Conservation (phyloP, 2,888 invertebrate species). For the Mystacides longicornis region DNA sequence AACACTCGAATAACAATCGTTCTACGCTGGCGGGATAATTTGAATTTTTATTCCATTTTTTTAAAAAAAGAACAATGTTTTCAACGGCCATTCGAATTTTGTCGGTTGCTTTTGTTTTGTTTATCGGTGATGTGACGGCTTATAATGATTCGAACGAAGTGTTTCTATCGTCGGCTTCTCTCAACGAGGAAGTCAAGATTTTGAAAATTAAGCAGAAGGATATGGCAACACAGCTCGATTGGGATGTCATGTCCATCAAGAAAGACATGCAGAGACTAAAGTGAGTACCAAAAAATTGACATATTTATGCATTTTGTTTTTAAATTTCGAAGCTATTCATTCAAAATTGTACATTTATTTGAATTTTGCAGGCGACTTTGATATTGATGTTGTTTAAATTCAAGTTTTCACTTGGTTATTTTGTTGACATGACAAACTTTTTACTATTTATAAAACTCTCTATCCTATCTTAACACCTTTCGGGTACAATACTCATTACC, state of each 20-base stretch:
- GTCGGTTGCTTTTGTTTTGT: background rate
- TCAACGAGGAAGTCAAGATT: background rate
- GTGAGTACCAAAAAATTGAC: no score
- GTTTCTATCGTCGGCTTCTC: background rate
- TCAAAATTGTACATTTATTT: no score
- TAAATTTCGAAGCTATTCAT: no score
- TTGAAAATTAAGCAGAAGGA: background rate
- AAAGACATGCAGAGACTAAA: background rate
- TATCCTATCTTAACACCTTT: no score
- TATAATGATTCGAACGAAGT: background rate
- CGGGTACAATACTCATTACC: no score
- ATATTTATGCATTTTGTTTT: no score
- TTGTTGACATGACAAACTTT: no score
- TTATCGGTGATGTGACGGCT: background rate
- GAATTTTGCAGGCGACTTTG: no score
- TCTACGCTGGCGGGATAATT: constrained; percentile 1
- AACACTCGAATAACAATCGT: background rate
- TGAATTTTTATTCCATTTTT: background rate
- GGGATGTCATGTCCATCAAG: background rate
- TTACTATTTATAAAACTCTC: no score
- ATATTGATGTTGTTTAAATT: no score
- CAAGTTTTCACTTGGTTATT: no score
- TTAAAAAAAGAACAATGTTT: background rate
- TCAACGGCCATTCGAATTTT: background rate
- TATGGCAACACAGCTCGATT: background rate